Percentiles rank a stretch among this genome's conserved stretches.
Evolutionary conservation across 35 echinoderm and acorn worm species (phyloP).

Genomic region (Apostichopus japonicus): DNA sequence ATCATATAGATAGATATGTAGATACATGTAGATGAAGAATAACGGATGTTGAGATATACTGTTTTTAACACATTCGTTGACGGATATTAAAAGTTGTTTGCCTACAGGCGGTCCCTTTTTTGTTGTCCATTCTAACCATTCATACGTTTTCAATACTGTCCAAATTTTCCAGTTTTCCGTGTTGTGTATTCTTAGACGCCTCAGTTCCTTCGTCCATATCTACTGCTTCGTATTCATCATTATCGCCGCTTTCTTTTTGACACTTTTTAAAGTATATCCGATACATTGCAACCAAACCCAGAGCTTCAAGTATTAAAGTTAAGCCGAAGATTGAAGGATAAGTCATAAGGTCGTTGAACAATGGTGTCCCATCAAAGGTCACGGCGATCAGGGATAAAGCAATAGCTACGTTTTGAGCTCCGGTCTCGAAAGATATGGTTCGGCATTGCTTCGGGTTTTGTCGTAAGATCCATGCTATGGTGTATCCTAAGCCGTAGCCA

Average conservation of each 20-base stretch:
- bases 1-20: no score
- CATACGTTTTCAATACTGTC: no score
- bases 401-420: conserved; percentile 82
- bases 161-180: background rate
- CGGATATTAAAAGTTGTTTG: no score
- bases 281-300: conserved; percentile 55
- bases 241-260: no score
- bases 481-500: conserved; percentile 68
- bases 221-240: background rate
- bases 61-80: no score
- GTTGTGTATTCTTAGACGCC: background rate
- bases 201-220: background rate
- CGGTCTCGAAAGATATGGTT: conserved; percentile 86
- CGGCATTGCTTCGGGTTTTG: conserved; percentile 74
- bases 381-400: conserved; percentile 70
- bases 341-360: conserved; percentile 55
- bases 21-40: no score
- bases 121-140: no score
- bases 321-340: conserved; percentile 75
- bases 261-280: conserved; percentile 14
- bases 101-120: no score
- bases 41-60: no score
- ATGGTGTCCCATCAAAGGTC: conserved; percentile 53
- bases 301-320: conserved; percentile 57
- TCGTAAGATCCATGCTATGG: conserved; percentile 68